Evolutionary conservation across 2,113 vertebrate genomes (phyloP), one percentile per base, ranked within the genome.

Genomic region (Bujurquina vittata): DNA sequence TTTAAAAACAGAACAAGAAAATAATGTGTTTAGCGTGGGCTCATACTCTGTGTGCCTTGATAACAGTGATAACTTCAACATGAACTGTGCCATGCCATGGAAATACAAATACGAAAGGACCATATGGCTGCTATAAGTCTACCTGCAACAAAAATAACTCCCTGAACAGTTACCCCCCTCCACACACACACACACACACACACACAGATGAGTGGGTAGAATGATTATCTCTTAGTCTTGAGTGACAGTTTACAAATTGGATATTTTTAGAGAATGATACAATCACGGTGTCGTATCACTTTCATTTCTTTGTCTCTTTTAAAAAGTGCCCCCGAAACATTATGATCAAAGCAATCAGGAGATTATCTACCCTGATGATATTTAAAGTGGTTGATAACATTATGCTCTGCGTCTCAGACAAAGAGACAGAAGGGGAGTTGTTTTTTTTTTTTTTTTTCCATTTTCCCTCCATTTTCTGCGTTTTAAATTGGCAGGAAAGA

Each of bases 61-160:
- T 94, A 95, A 93, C 95, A 67, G 63, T 22, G 43, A 78, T 85
- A 90, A 90, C 86, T 91, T 88, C 73, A 65, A 75, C 31, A 31
- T 52, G 26, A 80, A 75, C 46, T 43, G 85, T 55, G 77, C 10
- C 17, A 79, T 63, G 81, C 77, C 54, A 18, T 93, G 83, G 83
- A 90, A 93, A 88, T 29, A 88, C 76, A 80, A 84, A 89, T 79
- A 87, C 84, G 73, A 91, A 87, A 91, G 86, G 26, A 56, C 84
- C 90, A 92, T 92, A 92, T 90, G 91, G 89, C 43, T 46, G 60
- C 85, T 43, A 79, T 94, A 94, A 95, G 93, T 94, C 90, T 60
- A 83, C 83, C 79, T 90, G 85, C 78, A 69, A 75, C 79, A 89
- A 91, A 92, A 94, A 94, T 92, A 93, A 86, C 83, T 79, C 31